These are phyloP conservation scores for Anoplopoma fimbria DNA, from an alignment of 2,113 vertebrate genomes.

Conservation along the genomic window DNA sequence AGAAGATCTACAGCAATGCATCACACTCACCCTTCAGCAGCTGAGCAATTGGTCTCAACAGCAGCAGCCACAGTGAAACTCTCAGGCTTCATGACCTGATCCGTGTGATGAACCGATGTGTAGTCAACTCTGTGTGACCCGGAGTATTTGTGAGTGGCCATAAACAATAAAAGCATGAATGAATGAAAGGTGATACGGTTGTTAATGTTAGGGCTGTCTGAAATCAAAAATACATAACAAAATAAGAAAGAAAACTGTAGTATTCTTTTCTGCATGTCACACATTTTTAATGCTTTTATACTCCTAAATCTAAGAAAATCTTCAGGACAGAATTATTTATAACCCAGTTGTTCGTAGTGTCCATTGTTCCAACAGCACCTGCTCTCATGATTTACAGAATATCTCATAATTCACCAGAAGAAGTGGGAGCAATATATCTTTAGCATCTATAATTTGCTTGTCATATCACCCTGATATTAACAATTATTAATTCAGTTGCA, in stretches of 20 bases:
- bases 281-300: background rate
- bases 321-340: background rate
- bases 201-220: background rate
- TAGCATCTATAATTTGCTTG: background rate
- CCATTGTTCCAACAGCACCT: slow-evolving; percentile 6
- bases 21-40: slow-evolving; percentile 7
- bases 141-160: background rate
- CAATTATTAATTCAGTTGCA: background rate
- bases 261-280: background rate
- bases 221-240: too few species aligned
- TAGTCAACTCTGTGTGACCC: background rate
- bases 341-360: background rate
- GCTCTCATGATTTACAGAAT: slow-evolving; percentile 4
- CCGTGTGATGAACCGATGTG: background rate
- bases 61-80: background rate
- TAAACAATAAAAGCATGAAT: background rate
- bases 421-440: background rate
- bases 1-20: background rate
- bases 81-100: slow-evolving; percentile 20
- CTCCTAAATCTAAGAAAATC: background rate
- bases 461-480: background rate
- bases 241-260: too few species aligned
- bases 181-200: background rate
- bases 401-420: background rate
- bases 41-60: background rate